Conservation (phyloP, 2,888 invertebrate species). For the Zele albiditarsus region DNA sequence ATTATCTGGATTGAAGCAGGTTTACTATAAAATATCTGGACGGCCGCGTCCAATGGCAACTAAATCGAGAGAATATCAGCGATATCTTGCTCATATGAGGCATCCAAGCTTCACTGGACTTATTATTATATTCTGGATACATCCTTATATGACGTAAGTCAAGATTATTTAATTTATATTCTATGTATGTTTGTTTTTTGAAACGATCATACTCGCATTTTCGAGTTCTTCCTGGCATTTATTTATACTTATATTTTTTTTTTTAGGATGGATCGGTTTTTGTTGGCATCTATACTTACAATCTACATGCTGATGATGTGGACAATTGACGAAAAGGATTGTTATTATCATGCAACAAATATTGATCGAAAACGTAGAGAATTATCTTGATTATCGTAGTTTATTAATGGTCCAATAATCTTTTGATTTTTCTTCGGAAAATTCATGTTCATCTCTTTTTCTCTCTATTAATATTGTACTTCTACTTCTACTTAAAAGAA, state of each 20-base stretch:
- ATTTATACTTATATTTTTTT: slow-evolving; percentile 41
- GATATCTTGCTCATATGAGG: slow-evolving; percentile 76
- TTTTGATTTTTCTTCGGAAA: slow-evolving; percentile 8
- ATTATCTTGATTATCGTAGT: slow-evolving; percentile 55
- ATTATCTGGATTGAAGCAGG: slow-evolving; percentile 77
- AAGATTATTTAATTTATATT: neutral
- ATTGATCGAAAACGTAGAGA: slow-evolving; percentile 74
- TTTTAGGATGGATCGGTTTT: slow-evolving; percentile 75
- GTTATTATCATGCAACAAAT: slow-evolving; percentile 75
- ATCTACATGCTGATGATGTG: slow-evolving; percentile 78
- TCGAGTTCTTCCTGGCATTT: neutral
- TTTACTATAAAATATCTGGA: slow-evolving; percentile 76
- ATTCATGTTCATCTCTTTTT: neutral
- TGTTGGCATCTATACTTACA: slow-evolving; percentile 75
- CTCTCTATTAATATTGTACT: neutral
- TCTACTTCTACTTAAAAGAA: neutral
- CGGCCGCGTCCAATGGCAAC: slow-evolving; percentile 74
- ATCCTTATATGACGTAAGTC: slow-evolving; percentile 77
- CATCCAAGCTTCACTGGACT: slow-evolving; percentile 79
- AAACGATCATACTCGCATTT: neutral
- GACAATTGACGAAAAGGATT: slow-evolving; percentile 77
- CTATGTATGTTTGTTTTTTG: neutral
- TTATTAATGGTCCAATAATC: slow-evolving; percentile 8
- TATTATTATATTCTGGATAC: slow-evolving; percentile 76
- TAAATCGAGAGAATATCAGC: slow-evolving; percentile 75